Conservation (phyloP, 2,888 invertebrate species). For the Halocaridina rubra region DNA sequence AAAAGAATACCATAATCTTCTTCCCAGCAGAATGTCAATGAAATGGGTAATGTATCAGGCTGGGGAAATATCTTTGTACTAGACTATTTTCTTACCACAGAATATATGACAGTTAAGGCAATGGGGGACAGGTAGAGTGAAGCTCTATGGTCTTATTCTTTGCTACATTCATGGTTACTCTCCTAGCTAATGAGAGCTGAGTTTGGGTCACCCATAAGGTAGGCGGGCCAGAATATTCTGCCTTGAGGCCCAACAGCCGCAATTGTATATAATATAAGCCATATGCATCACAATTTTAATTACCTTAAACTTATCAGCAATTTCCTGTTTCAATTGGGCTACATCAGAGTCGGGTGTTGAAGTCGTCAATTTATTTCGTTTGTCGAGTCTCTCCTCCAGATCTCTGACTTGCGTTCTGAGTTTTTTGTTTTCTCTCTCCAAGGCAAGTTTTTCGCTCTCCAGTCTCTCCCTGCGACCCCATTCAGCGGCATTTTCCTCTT, state of each 20-base stretch:
- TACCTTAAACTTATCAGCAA: conserved; percentile 51
- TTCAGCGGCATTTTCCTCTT: conserved; percentile 92
- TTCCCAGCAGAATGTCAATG: too few species aligned
- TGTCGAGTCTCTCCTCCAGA: conserved; percentile 77
- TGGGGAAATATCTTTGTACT: too few species aligned
- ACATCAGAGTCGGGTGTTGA: conserved; percentile 75
- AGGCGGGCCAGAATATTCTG: too few species aligned
- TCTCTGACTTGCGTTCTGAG: conserved; percentile 78
- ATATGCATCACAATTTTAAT: neutral
- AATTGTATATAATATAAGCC: neutral
- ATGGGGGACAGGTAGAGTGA: too few species aligned
- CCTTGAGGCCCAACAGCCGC: neutral
- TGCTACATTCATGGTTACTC: too few species aligned
- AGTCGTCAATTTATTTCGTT: conserved; percentile 59
- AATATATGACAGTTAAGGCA: too few species aligned
- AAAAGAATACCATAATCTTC: too few species aligned
- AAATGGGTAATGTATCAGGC: too few species aligned
- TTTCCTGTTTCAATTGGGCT: conserved; percentile 53
- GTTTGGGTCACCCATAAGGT: too few species aligned
- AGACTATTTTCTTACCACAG: too few species aligned
- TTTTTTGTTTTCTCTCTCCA: conserved; percentile 91
- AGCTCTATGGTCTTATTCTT: too few species aligned
- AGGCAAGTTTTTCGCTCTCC: conserved; percentile 87
- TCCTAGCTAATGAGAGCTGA: too few species aligned
- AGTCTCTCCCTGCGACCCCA: conserved; percentile 92